phyloP scores from a whole-genome alignment of 1,140 invertebrate species.

The Bombus waltoni region DNA sequence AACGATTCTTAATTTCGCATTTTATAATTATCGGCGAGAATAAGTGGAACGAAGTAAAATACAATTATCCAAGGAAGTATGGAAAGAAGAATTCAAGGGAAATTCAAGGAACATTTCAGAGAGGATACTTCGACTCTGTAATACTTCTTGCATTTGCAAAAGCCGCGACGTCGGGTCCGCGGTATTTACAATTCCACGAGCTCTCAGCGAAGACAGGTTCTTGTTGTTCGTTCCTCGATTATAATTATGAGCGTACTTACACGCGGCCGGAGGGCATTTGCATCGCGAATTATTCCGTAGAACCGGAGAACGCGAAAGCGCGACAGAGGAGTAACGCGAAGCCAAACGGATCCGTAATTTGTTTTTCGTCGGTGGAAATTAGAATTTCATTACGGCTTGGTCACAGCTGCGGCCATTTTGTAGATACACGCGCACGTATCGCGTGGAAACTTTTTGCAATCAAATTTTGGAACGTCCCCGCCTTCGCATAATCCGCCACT shows the following conservation, averaged over 20 bases:
- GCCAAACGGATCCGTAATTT: slow-evolving; percentile 40
- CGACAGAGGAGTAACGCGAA: background rate
- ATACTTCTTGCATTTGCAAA: background rate
- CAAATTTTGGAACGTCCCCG: background rate
- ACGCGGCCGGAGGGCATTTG: background rate
- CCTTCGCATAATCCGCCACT: background rate
- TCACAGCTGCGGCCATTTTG: background rate
- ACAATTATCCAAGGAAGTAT: too few species aligned
- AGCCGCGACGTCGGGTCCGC: too few species aligned
- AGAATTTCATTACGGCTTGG: slow-evolving; percentile 37
- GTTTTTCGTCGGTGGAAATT: slow-evolving; percentile 33
- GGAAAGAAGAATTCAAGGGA: too few species aligned
- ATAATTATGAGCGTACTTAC: background rate
- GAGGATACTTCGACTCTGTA: too few species aligned
- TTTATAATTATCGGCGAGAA: too few species aligned
- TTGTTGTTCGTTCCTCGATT: background rate
- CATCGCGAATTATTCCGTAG: slow-evolving; percentile 14
- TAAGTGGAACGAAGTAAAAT: too few species aligned
- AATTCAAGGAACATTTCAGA: too few species aligned
- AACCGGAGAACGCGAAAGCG: background rate
- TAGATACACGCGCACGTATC: background rate
- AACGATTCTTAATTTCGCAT: too few species aligned
- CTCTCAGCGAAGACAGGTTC: background rate
- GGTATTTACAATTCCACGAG: background rate
- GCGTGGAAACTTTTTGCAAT: slow-evolving; percentile 14